These are phyloP conservation scores for Pyralis farinalis DNA, from an alignment of 2,888 invertebrate genomes.

Conservation along the genomic window DNA sequence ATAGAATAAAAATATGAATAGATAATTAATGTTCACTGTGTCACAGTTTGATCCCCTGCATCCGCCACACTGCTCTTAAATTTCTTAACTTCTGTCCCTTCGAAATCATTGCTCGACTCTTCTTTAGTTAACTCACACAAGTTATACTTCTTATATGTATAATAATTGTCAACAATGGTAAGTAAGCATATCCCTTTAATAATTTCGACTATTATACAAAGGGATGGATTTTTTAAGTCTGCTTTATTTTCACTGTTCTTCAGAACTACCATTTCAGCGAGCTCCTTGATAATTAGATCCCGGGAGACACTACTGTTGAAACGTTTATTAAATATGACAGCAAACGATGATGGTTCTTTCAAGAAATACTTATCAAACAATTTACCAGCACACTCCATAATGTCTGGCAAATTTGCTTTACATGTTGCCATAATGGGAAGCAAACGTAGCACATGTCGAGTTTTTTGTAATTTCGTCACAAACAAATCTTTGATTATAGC, in stretches of 20 bases:
- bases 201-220: constrained; percentile 91
- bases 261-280: constrained; percentile 86
- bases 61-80: constrained; percentile 50
- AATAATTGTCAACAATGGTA: constrained; percentile 89
- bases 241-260: constrained; percentile 88
- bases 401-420: constrained; percentile 89
- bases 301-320: constrained; percentile 87
- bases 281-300: constrained; percentile 85
- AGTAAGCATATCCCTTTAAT: constrained; percentile 90
- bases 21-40: constrained; percentile 33
- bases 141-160: constrained; percentile 91
- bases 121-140: constrained; percentile 83
- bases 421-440: constrained; percentile 92
- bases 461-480: constrained; percentile 84
- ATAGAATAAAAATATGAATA: constrained; percentile 36
- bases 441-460: constrained; percentile 88
- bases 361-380: constrained; percentile 89
- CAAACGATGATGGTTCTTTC: constrained; percentile 86
- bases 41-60: constrained; percentile 42
- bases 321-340: constrained; percentile 89
- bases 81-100: constrained; percentile 66
- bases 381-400: constrained; percentile 83
- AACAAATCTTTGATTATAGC: constrained; percentile 87
- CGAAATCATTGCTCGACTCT: constrained; percentile 53
- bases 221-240: constrained; percentile 88